Percentiles rank a stretch among this genome's conserved stretches.
Evolutionary conservation across 2,888 invertebrate species (phyloP).

Genomic region (Eledona agricola): DNA sequence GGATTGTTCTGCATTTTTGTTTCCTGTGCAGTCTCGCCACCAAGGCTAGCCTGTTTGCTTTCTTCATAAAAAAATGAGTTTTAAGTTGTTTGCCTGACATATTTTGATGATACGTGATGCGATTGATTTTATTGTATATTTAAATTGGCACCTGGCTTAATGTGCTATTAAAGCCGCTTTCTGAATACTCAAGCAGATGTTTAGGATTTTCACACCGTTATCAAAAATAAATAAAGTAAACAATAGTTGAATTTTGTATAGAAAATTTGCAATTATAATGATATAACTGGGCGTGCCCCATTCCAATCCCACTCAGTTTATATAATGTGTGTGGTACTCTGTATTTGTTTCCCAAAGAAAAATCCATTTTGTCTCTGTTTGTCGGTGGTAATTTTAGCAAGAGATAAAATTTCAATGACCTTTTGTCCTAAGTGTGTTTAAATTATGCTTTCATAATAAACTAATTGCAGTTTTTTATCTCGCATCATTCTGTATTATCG

Average conservation of each 20-base stretch:
- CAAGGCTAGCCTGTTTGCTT: constrained; percentile 54
- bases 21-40: constrained; percentile 40
- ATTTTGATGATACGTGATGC: too few species aligned
- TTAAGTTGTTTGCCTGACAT: too few species aligned
- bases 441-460: constrained; percentile 12
- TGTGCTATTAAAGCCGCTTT: too few species aligned
- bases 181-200: too few species aligned
- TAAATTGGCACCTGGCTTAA: too few species aligned
- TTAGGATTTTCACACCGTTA: constrained; percentile 4
- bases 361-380: neutral
- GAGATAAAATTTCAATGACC: constrained; percentile 10
- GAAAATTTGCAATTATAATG: constrained; percentile 44
- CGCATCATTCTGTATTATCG: constrained; percentile 4
- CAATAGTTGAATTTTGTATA: constrained; percentile 11
- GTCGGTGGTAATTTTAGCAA: too few species aligned
- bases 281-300: constrained; percentile 41
- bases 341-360: constrained; percentile 5
- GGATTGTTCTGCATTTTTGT: constrained; percentile 12
- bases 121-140: too few species aligned
- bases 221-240: constrained; percentile 13
- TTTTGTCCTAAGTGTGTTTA: constrained; percentile 15
- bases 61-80: constrained; percentile 46
- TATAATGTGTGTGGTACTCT: constrained; percentile 4
- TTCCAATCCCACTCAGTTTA: constrained; percentile 28
- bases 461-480: constrained; percentile 9